Evolutionary conservation across 1,140 invertebrate genomes (phyloP), one percentile per base, ranked within the genome.

Genomic region (Drosophila orosa): DNA sequence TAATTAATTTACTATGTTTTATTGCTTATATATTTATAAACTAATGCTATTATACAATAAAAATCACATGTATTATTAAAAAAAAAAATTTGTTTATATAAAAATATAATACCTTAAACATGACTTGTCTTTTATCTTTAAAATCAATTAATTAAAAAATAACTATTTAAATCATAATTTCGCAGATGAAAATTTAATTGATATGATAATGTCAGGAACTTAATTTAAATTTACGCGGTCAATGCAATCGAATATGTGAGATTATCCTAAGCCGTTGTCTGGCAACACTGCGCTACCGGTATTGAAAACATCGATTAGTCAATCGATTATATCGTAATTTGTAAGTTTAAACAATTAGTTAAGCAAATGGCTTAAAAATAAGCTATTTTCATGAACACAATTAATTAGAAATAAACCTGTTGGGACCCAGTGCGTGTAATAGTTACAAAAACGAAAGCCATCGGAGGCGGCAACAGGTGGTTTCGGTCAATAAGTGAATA

Each of bases 401-500:
- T 33, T 27, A 5, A 29, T 1, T 22, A n/a, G 8, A 8, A 27
- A 44, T 22, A 10, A 22, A 13, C 3, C 4, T 9, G 3, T 25
- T 17, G 5, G 4, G 17, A n/a, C 6, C 3, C 10, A 24, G n/a
- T 39, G 33, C 12, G 12, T n/a, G 0, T 15, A n/a, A 25, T 13
- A 24, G 17, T 29, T 17, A 3, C 13, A 33, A 27, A 55, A 45
- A 15, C 6, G n/a, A 12, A 10, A 52, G 13, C 9, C 31, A 42
- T 31, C 39, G 10, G 9, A 5, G 5, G 2, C 24, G 47, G 42
- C 79, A 86, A 86, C 83, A 86, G 72, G 83, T 86, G 35, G 75
- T 62, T 79, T 24, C 1, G 25, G 60, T 62, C 33, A n/a, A n/a
- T n/a, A n/a, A n/a, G n/a, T n/a, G 33, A 44, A 27, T 29, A 24